phyloP scores from a whole-genome alignment of 2,888 invertebrate species.

The Alviniconcha strummeri region DNA sequence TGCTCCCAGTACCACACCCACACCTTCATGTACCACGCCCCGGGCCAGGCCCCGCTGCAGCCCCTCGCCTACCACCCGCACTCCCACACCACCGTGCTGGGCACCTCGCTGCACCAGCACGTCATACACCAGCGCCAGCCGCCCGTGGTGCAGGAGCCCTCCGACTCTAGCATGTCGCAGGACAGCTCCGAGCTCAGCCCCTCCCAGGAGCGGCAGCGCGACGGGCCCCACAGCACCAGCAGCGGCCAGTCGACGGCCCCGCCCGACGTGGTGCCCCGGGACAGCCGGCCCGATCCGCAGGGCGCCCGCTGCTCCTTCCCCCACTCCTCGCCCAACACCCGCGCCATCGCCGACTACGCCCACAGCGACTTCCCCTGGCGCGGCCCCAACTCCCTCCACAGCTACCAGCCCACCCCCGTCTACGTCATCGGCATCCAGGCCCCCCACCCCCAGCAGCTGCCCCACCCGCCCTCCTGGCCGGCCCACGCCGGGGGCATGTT shows the following conservation, averaged over 20 bases:
- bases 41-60: neutral
- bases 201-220: neutral
- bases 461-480: neutral
- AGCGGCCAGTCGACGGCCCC: neutral
- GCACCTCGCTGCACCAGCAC: neutral
- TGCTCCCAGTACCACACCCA: neutral
- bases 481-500: neutral
- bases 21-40: neutral
- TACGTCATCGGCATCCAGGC: neutral
- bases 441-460: neutral
- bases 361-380: slow-evolving; percentile 9
- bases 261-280: neutral
- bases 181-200: neutral
- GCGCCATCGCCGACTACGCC: neutral
- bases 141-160: slow-evolving; percentile 18
- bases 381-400: neutral
- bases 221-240: neutral
- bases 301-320: neutral
- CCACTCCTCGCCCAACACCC: neutral
- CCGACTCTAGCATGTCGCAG: slow-evolving; percentile 13
- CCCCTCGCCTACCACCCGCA: neutral
- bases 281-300: neutral
- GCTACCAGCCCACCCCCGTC: slow-evolving; percentile 12
- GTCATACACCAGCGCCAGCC: neutral
- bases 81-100: neutral